Base-by-base conservation (phyloP, 2,113 vertebrate species). In the Plecotus auritus region DNA sequence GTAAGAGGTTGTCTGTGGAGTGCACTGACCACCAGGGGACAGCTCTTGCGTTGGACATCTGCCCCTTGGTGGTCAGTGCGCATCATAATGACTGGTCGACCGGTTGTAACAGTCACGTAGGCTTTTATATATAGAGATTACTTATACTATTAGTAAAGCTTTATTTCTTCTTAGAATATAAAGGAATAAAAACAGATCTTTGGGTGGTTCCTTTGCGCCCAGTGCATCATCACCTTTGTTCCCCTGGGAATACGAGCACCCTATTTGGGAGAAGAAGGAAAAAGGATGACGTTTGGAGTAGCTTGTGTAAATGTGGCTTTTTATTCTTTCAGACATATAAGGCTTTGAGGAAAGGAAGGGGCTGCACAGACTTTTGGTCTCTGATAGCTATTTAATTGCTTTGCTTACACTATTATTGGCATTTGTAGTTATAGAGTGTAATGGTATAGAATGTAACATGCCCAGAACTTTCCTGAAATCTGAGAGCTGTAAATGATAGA, bases 401-500 rank as follows among this genome's bases (percentile, higher is more conserved):
- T 93, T 47, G 1, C 32, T 66, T 76, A 84, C 4, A 42, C 7
- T 26, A 1, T 80, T 10, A 61, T 18, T 76, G 35, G 32, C 14
- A 22, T 3, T 56, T 90, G 14, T 66, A 69, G 47, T 81, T 93
- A 35, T 1, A 28, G 35, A 85, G 12, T 13, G 8, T 84, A n/a
- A 0, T 1, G 35, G 56, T 0, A 0, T 3, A 18, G n/a, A 96
- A 42, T 40, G 47, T 74, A 91, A 23, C 4, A 1, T 30, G 1
- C 1, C 51, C 32, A 77, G 51, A 95, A 23, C 28, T 74, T 91
- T 26, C 61, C 69, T 90, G 66, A 18, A 93, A 66, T 86, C 87
- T 78, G 64, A 89, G 23, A 70, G 32, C 49, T 87, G 74, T 17
- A 93, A 76, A 47, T 87, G 95, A 96, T n/a, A 88, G 35, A 72